Evolutionary conservation across 2,888 invertebrate genomes (phyloP).

Genomic region (Cosmopolites sordidus): DNA sequence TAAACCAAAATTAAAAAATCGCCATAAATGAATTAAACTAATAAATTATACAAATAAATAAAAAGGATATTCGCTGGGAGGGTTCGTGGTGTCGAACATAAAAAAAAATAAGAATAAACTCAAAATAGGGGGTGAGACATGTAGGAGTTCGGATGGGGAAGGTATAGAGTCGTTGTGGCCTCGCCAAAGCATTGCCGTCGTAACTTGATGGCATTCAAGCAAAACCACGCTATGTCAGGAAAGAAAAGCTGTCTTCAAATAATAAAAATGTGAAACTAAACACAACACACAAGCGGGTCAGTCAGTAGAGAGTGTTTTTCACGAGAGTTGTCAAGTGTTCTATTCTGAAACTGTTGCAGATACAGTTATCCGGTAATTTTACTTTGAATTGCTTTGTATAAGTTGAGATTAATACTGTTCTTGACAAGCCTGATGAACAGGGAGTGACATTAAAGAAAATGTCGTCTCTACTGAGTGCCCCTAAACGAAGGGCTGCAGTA

Average conservation of each 20-base stretch:
- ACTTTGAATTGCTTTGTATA: no score
- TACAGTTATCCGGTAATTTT: no score
- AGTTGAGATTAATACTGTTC: no score
- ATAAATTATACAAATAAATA: conserved; percentile 35
- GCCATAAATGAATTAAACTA: conserved; percentile 34
- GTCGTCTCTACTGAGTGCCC: conserved; percentile 10
- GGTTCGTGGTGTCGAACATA: conserved; percentile 10
- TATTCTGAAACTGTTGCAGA: no score
- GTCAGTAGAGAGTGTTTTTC: conserved; percentile 5
- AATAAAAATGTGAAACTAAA: conserved; percentile 40
- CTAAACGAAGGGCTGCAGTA: conserved; percentile 33
- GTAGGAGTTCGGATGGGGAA: conserved; percentile 23
- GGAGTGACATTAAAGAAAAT: background rate
- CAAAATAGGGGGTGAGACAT: conserved; percentile 30
- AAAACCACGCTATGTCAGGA: conserved; percentile 44
- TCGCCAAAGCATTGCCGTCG: conserved; percentile 45
- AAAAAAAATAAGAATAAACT: conserved; percentile 31
- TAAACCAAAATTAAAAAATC: conserved; percentile 35
- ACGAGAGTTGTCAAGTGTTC: no score
- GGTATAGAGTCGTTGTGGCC: conserved; percentile 38
- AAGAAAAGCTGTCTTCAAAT: conserved; percentile 38
- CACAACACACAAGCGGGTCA: conserved; percentile 44
- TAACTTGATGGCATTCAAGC: conserved; percentile 42
- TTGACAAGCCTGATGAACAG: no score
- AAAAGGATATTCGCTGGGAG: conserved; percentile 26